phyloP scores from a whole-genome alignment of 1,140 invertebrate genomes.

The Cepaea nemoralis region DNA sequence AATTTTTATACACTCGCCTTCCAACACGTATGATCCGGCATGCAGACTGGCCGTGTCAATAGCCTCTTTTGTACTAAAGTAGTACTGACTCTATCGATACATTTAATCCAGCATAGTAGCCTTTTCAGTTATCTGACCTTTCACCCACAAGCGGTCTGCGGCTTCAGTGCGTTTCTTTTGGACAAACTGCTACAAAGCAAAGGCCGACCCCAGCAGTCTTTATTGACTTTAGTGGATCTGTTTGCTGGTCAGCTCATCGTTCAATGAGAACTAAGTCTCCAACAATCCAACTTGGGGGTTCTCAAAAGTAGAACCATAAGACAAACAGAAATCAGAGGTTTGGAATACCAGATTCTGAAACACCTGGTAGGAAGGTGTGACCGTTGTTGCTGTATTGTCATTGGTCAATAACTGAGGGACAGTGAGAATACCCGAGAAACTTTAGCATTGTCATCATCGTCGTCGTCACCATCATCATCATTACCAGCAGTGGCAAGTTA shows the following conservation, averaged over 20 bases:
- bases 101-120: neutral
- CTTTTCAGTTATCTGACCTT: neutral
- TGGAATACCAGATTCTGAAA: neutral
- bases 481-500: too few relatives aligned
- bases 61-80: neutral
- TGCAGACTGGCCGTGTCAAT: neutral
- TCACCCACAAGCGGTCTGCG: neutral
- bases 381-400: too few relatives aligned
- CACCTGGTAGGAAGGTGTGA: too few relatives aligned
- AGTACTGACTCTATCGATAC: neutral
- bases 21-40: neutral
- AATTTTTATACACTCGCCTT: neutral
- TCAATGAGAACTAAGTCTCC: neutral
- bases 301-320: neutral
- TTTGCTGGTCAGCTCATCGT: conserved; percentile 1
- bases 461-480: too few relatives aligned
- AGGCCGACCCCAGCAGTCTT: neutral
- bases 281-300: neutral
- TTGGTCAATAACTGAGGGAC: too few relatives aligned
- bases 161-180: neutral
- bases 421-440: too few relatives aligned
- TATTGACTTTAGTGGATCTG: neutral
- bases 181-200: conserved; percentile 5
- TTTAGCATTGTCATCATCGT: too few relatives aligned
- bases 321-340: neutral